Base-by-base conservation (phyloP, 2,888 invertebrate species). In the Epistrophe eligans region DNA sequence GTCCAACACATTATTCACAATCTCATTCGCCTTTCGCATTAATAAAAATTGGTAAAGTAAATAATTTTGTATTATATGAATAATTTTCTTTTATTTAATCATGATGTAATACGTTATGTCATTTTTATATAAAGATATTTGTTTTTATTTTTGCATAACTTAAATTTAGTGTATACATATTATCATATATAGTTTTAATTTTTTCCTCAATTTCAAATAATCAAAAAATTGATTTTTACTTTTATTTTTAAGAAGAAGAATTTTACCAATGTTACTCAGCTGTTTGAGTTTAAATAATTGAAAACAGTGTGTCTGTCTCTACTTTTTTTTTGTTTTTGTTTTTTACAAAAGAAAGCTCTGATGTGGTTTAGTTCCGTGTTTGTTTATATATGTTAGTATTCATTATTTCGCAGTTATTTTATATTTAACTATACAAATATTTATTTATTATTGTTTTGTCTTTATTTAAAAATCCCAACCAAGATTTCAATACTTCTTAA, bases 391-490 rank as follows among this genome's bases (percentile, higher is more conserved):
- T 84, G 67, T 85, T 83, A 85, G 76, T 79, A 79, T 89, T 89
- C 48, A 87, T 79, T 83, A 77, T 85, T 83, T 88, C 67, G 88
- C 72, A 85, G 80, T 87, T 84, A 77, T 79, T 83, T 32, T 38
- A 87, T 82, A 82, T 87, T 89, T 89, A 84, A 76, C 89, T 89
- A 89, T 89, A 89, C 88, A 89, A 84, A 84, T 83, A 62, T 76
- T 84, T 88, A n/a, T 71, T 73, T 66, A 48, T 73, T 60, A 62
- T 45, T 58, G 50, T 67, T 70, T 32, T 77, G 57, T 70, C 73
- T 45, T 77, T 71, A 76, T 81, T 58, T 60, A 45, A 73, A 66
- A 82, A 81, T 83, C 83, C 76, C 67, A 79, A 84, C 72, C 80
- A 84, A 74, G 77, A 82, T 74, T 81, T 74, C 66, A 67, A 52